Evolutionary conservation across 1,140 invertebrate species (phyloP), one percentile per base, ranked within the genome.

Genomic region (Archivesica marissinica): DNA sequence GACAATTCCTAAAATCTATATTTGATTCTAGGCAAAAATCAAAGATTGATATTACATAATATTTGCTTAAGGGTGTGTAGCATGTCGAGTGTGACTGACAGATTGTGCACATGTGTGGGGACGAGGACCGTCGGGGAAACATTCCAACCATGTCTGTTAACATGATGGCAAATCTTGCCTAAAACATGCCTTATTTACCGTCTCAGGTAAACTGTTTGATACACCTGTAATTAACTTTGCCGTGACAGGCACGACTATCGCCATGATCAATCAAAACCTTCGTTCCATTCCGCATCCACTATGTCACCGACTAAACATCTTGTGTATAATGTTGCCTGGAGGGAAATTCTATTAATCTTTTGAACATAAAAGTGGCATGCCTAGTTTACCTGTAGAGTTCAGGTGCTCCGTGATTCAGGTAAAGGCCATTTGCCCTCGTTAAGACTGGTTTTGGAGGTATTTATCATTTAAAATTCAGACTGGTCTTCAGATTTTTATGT

Each of bases 271-370:
- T 83, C 80, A 83, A 61, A 79, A 66, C 66, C 41, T 41, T 20
- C 33, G 28, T 59, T 75, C 80, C 52, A 74, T 83, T 72, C 80
- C 80, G 75, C 64, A 83, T 72, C 30, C 35, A 4, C 68, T 35
- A 74, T 74, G 80, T 83, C 80, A 75, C 68, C n/a, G 39, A 2
- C 23, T 59, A 44, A 64, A 50, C 39, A 83, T 61, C 64, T 72
- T 61, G 35, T 59, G 80, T 83, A 81, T 56, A 74, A 66, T 61
- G 39, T 83, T 50, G 68, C 80, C 80, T 72, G 66, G 47, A 83
- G 80, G 80, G 47, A 75, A 61, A 61, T 64, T 83, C 80, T 75
- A 83, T 83, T 83, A 83, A 83, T 83, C 80, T 75, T 83, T 83
- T n/a, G 23, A 83, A 74, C 68, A 83, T 83, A n/a, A 83, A 83